Evolutionary conservation across 2,888 invertebrate species (phyloP).

Genomic region (Copidosoma aretas): DNA sequence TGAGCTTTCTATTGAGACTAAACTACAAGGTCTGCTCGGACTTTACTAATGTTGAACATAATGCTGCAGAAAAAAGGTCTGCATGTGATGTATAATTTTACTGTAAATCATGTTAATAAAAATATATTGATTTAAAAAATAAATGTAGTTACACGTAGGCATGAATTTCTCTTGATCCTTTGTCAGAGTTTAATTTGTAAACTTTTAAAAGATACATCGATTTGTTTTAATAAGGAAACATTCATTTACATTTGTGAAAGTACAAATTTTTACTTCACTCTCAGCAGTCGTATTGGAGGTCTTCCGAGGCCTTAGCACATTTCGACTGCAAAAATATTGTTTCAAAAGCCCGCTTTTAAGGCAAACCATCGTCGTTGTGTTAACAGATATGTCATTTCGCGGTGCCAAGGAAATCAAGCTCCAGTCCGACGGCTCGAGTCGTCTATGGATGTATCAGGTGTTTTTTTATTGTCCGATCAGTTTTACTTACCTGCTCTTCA

Average conservation of each 20-base stretch:
- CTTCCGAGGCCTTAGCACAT: too few relatives aligned
- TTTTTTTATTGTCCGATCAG: too few relatives aligned
- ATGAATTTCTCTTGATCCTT: constrained; percentile 13
- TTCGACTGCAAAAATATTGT: too few relatives aligned
- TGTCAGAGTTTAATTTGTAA: constrained; percentile 7
- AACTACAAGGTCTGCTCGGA: constrained; percentile 35
- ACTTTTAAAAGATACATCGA: too few relatives aligned
- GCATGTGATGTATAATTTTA: constrained; percentile 48
- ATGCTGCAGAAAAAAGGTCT: constrained; percentile 44
- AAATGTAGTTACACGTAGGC: constrained; percentile 13
- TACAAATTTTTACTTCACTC: background rate
- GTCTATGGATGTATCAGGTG: too few relatives aligned
- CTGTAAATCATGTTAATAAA: constrained; percentile 54
- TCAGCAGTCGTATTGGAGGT: too few relatives aligned
- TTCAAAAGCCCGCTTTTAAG: too few relatives aligned
- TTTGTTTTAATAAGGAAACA: background rate
- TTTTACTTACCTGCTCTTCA: too few relatives aligned
- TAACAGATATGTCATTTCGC: too few relatives aligned
- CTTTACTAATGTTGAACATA: constrained; percentile 36
- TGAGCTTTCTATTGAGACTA: constrained; percentile 33
- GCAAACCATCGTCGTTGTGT: too few relatives aligned
- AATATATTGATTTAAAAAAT: constrained; percentile 47
- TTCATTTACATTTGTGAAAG: constrained; percentile 22
- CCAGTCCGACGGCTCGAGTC: too few relatives aligned
- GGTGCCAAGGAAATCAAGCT: too few relatives aligned